Evolutionary conservation across 2,888 invertebrate genomes (phyloP).

Genomic region (Prenolepis imparis): DNA sequence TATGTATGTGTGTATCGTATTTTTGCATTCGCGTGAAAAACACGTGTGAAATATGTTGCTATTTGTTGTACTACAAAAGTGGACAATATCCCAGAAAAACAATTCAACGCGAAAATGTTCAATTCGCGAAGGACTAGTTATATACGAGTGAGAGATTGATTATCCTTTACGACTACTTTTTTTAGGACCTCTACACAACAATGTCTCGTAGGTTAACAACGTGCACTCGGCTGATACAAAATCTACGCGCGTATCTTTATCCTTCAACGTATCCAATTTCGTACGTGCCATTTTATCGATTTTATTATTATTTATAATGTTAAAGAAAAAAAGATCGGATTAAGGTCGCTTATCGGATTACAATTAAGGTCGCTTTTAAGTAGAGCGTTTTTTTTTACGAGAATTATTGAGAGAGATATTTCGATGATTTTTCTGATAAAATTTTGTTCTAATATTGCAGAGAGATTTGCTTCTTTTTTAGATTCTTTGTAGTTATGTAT

Average conservation of each 20-base stretch:
- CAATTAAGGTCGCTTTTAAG: conserved; percentile 13
- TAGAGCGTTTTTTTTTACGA: conserved; percentile 17
- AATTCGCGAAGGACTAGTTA: conserved; percentile 16
- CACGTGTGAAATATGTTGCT: no score
- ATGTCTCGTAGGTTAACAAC: background rate
- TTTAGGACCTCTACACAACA: conserved; percentile 8
- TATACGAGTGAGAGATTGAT: conserved; percentile 48
- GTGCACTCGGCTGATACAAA: background rate
- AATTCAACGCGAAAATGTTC: conserved; percentile 46
- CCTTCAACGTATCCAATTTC: background rate
- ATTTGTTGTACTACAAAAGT: background rate
- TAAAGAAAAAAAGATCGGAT: background rate
- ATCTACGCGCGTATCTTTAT: background rate
- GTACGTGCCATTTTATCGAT: background rate
- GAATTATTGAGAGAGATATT: background rate
- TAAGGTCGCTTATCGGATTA: conserved; percentile 11
- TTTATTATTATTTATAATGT: conserved; percentile 10
- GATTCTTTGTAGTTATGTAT: background rate
- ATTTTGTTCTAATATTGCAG: conserved; percentile 7
- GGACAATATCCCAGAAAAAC: conserved; percentile 29
- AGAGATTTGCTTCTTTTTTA: conserved; percentile 27
- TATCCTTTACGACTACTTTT: conserved; percentile 45
- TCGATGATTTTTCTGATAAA: conserved; percentile 17
- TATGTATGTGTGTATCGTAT: background rate
- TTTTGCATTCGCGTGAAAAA: background rate